phyloP scores from a whole-genome alignment of 2,797 vertebrate species.

The Hipposideros larvatus region DNA sequence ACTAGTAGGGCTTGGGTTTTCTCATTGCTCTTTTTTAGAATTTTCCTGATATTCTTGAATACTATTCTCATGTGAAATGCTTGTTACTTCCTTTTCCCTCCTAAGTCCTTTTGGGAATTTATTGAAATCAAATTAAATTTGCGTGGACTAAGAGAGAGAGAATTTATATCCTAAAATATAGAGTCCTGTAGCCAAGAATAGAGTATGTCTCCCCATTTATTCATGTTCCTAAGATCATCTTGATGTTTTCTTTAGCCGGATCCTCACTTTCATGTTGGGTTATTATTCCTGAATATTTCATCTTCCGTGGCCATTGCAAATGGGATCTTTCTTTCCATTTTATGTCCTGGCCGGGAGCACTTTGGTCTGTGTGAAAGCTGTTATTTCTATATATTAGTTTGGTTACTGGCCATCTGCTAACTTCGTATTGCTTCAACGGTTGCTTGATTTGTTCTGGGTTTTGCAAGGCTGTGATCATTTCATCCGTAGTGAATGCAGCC shows the following conservation, averaged over 20 bases:
- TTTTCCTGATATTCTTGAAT: background rate
- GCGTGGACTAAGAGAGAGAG: background rate
- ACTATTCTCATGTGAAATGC: background rate
- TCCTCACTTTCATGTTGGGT: background rate
- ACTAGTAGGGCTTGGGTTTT: background rate
- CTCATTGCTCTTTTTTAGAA: constrained; percentile 10
- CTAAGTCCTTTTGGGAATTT: background rate
- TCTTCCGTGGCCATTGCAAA: background rate
- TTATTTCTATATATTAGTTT: background rate
- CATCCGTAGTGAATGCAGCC: background rate
- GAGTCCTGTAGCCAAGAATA: background rate
- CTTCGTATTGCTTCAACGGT: background rate
- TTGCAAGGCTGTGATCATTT: background rate
- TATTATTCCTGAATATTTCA: background rate
- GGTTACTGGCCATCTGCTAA: background rate
- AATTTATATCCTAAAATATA: background rate
- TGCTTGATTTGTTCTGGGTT: background rate
- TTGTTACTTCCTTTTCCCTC: background rate
- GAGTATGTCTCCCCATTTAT: background rate
- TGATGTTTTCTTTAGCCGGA: background rate
- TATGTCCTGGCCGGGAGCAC: background rate
- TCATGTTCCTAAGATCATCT: background rate
- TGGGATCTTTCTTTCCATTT: background rate
- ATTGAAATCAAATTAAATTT: background rate
- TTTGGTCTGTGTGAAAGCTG: background rate